Evolutionary conservation across 2,888 invertebrate species (phyloP).

Genomic region (Pinctada fucata): DNA sequence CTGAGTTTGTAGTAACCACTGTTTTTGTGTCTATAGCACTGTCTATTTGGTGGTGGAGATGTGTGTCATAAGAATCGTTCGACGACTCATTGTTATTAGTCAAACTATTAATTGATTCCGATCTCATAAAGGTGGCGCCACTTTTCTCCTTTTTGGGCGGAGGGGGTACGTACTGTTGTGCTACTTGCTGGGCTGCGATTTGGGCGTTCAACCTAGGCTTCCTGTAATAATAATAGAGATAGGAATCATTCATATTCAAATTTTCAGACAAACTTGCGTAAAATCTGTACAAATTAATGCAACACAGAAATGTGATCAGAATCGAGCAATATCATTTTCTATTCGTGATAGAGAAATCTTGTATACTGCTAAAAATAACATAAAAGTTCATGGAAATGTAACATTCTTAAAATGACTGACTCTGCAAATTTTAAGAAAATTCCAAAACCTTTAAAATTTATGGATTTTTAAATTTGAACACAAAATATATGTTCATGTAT

Average conservation of each 20-base stretch:
- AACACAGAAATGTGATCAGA: not conserved
- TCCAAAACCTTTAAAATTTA: no score
- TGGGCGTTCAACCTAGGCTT: constrained; percentile 98
- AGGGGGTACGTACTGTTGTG: constrained; percentile 82
- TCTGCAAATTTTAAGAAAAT: no score
- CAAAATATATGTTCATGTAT: no score
- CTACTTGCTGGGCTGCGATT: constrained; percentile 95
- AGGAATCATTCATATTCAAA: not conserved
- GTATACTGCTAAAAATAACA: not conserved
- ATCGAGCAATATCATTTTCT: not conserved
- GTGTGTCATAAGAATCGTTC: constrained; percentile 20
- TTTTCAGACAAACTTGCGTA: not conserved
- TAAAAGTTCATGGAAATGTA: not conserved
- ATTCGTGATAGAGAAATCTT: no score
- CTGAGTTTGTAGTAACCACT: not conserved
- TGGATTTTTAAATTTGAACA: no score
- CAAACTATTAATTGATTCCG: not conserved
- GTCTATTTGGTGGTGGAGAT: not conserved
- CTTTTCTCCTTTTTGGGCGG: constrained; percentile 57
- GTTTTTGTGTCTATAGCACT: constrained; percentile 9
- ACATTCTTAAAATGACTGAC: not conserved
- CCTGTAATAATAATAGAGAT: constrained; percentile 78
- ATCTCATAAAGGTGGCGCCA: constrained; percentile 8
- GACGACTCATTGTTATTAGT: constrained; percentile 18
- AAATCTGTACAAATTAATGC: not conserved